phyloP scores from a whole-genome alignment of 1,140 invertebrate species.

The Cydia strobilella region DNA sequence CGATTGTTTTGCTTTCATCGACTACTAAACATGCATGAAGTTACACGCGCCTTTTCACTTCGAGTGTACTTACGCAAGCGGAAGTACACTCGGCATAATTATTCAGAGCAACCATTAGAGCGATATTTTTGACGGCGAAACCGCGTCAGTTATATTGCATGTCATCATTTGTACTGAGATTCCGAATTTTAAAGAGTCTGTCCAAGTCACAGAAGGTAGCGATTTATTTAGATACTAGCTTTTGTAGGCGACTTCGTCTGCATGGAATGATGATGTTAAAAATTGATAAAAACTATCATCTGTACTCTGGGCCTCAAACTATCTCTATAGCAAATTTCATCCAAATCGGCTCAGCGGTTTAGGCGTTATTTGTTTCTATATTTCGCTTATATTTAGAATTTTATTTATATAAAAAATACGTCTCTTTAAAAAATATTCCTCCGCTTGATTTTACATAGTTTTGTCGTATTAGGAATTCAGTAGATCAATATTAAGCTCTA shows the following conservation, averaged over 20 bases:
- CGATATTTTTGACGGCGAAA: slow-evolving; percentile 37
- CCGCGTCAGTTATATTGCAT: slow-evolving; percentile 45
- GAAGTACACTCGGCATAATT: slow-evolving; percentile 12
- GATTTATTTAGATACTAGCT: background rate
- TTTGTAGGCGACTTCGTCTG: background rate
- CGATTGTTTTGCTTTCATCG: no score
- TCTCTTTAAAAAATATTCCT: no score
- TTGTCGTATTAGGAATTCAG: no score
- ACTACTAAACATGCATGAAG: background rate
- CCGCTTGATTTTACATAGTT: no score
- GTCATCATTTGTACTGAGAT: slow-evolving; percentile 62
- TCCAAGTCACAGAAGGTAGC: background rate
- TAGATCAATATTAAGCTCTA: no score
- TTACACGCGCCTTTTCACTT: background rate
- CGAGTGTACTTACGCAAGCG: slow-evolving; percentile 21
- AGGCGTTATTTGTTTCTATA: no score
- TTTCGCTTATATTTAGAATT: no score
- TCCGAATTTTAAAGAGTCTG: slow-evolving; percentile 43
- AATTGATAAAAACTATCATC: background rate
- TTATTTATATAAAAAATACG: no score
- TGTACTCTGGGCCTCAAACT: no score
- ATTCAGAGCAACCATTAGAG: slow-evolving; percentile 26
- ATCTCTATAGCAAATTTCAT: no score
- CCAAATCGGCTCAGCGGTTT: no score
- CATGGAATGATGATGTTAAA: no score